Evolutionary conservation across 2,113 vertebrate species (phyloP), one percentile per base, ranked within the genome.

Genomic region (Sander lucioperca): DNA sequence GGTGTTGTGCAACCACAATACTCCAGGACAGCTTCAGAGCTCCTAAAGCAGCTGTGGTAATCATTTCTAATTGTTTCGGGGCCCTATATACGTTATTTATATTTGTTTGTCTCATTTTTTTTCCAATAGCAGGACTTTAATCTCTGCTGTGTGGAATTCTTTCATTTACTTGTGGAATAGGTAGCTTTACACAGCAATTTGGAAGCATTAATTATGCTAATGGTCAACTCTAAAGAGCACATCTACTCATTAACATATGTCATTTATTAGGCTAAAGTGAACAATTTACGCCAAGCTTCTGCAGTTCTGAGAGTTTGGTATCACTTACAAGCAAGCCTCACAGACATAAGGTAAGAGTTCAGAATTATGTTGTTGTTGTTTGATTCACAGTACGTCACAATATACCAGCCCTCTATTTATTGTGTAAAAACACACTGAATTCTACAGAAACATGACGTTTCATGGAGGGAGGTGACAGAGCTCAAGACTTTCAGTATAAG

Each of bases 41-140:
- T 47, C 39, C 61, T 45, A n/a, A 43, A 43, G 50, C 50, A 80
- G 69, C 43, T 74, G 61, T 27, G 18, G n/a, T 50, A 48, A 64
- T 65, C 50, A n/a, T 59, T 59, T 16, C n/a, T 16, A 66, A 81
- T 23, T 68, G 70, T 74, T 75, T 75, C 2, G 0, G 56, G 19
- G 64, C 13, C 45, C 53, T 21, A 33, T 48, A 3, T 39, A 14
- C 11, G 2, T 43, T 27, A 27, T 27, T 30, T 39, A 36, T 14
- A 62, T 30, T 16, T 61, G 21, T 27, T 45, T 45, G 56, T 62
- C 16, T 62, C 16, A 43, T 70, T 45, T 27, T 45, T 27, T 51
- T 43, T 51, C 30, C 9, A 48, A 56, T 58, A 71, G 58, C 48
- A 58, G 8, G 48, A 47, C 12, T 53, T 43, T 33, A 30, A 56